Evolutionary conservation across 2,113 vertebrate genomes (phyloP), one percentile per base, ranked within the genome.

Genomic region (Excalfactoria chinensis): DNA sequence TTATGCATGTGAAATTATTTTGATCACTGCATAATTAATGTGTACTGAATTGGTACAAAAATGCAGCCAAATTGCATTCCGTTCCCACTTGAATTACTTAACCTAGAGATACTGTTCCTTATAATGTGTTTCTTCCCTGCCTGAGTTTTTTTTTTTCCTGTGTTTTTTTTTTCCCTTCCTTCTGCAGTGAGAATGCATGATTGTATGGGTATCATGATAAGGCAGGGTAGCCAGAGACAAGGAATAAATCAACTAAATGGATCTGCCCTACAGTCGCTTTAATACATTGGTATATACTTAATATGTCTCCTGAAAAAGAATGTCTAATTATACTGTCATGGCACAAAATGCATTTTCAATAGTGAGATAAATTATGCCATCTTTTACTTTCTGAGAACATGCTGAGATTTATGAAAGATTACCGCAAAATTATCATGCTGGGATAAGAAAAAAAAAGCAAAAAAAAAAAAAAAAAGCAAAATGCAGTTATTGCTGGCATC

Each of bases 301-400:
- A 97, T 91, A 94, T 93, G 96, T 95, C 97, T 97, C 79, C 97
- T 86, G 95, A 97, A 97, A 97, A 96, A 95, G 95, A 92, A 89
- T 97, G 95, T 97, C 97, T 98, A 97, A 98, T 98, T 97, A 97
- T 95, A 94, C 96, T 98, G 97, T 97, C 97, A 96, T 73, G 77
- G 96, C 91, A 96, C 93, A 96, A 95, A 96, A 97, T 95, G 53
- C 95, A 91, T 95, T 96, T 96, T 96, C 96, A 91, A 79, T 94
- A 80, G 95, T 96, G 97, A 97, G 97, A 97, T 96, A 93, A 98
- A 97, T 97, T 93, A 96, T 88, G 96, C 89, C 97, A 95, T 84
- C 95, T 93, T 96, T 97, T 91, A 86, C 96, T 97, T 95, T 94
- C 89, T 93, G 85, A 94, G 89, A 95, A 83, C 95, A 79, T 14